Percentiles rank a stretch among this genome's conserved stretches.
phyloP scores from a whole-genome alignment of 2,888 invertebrate species.

The Agelastica alni region DNA sequence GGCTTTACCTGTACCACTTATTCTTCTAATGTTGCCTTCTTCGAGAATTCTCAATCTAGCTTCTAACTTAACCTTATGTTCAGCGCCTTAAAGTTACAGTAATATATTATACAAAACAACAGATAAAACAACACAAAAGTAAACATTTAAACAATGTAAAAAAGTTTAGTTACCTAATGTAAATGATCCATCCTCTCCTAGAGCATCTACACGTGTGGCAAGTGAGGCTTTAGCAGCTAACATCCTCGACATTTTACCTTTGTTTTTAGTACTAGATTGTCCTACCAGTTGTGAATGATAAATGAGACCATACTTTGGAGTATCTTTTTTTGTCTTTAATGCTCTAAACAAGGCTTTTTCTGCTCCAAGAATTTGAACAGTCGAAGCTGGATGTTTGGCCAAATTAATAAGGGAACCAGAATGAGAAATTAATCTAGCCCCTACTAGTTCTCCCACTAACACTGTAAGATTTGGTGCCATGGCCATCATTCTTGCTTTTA shows the following conservation, averaged over 20 bases:
- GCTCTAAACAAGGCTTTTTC: slow-evolving; percentile 98
- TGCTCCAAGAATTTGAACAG: slow-evolving; percentile 96
- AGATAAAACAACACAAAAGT: too few relatives aligned
- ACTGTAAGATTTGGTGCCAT: slow-evolving; percentile 97
- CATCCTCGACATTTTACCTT: slow-evolving; percentile 95
- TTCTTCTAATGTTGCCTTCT: slow-evolving; percentile 78
- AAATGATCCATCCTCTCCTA: slow-evolving; percentile 85
- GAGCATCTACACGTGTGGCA: slow-evolving; percentile 92
- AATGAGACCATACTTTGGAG: slow-evolving; percentile 98
- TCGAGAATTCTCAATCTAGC: slow-evolving; percentile 77
- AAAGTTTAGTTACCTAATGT: slow-evolving; percentile 68
- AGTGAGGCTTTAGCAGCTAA: slow-evolving; percentile 95
- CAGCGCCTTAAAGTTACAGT: slow-evolving; percentile 56
- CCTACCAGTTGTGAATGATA: slow-evolving; percentile 95
- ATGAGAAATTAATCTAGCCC: slow-evolving; percentile 94
- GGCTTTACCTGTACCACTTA: slow-evolving; percentile 88
- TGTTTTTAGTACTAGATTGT: slow-evolving; percentile 85
- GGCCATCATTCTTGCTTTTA: slow-evolving; percentile 96
- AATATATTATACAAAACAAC: background rate
- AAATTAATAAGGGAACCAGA: slow-evolving; percentile 96
- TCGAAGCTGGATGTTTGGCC: slow-evolving; percentile 97
- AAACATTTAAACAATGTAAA: background rate
- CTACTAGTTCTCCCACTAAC: slow-evolving; percentile 95
- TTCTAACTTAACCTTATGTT: slow-evolving; percentile 89
- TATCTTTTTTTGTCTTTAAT: slow-evolving; percentile 95